Base-by-base conservation (phyloP, 2,113 vertebrate species). In the Heterocephalus glaber region DNA sequence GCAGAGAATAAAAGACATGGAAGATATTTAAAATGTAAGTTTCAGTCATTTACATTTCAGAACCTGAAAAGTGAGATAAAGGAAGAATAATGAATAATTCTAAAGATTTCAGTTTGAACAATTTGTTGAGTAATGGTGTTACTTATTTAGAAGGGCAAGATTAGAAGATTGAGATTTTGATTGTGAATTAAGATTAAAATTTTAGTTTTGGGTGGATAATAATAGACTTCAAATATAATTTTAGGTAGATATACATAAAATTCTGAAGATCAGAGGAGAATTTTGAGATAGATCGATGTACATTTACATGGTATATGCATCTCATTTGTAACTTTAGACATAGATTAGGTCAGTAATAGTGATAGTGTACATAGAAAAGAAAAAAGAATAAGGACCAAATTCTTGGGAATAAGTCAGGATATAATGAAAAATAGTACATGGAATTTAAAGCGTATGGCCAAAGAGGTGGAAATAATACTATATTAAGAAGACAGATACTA, bases 1-100 rank as follows among this genome's bases (percentile, higher is more conserved):
- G 8, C 7, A 82, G 26, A 47, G 68, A 79, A 61, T 68, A 79
- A 54, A 58, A 19, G 28, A 30, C 22, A 19, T 54, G 1, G 1
- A 56, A 47, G 3, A 5, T 26, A 63, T 60, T 41, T 56, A 17
- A 76, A 83, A 58, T 47, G 28, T 17, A 65, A 47, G 3, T 66
- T 65, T 76, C 17, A 5, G 0, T 38, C 1, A 58, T 26, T 2
- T 61, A 7, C 1, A 66, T 58, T 17, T n/a, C 13, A 12, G 1
- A 2, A 74, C 63, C 1, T 52, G 22, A 70, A 33, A 87, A 41
- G 3, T 47, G 41, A 72, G 24, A 61, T 26, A 26, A 3, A 11
- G 7, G 16, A 91, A 11, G 8, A 20, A 63, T 30, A 19, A 49
- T 16, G 19, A 28, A 76, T 5, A 58, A 76, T 66, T n/a, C 22